Conservation (phyloP, 2,113 vertebrate species). For the Ptilonorhynchus violaceus region DNA sequence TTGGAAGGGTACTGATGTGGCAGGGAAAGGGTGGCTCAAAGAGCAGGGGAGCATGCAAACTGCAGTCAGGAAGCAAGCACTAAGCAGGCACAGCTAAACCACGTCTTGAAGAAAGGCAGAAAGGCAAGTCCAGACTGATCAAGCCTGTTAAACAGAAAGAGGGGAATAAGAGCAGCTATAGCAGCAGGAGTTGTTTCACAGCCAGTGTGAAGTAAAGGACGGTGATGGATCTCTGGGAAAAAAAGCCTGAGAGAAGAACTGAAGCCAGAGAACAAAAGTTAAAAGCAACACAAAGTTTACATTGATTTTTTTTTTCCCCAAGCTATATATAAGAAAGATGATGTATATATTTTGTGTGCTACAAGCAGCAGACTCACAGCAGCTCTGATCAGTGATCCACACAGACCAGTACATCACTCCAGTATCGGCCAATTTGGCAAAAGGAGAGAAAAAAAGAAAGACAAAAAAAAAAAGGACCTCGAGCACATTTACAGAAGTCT, state of each 20-base stretch:
- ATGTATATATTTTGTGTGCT: not conserved
- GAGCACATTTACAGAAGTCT: not conserved
- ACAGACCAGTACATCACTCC: not conserved
- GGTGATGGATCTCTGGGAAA: not conserved
- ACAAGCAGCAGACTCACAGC: not conserved
- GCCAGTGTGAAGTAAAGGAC: not conserved
- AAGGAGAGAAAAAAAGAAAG: not conserved
- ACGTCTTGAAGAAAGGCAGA: not conserved
- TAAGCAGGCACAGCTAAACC: not conserved
- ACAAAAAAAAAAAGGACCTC: not conserved
- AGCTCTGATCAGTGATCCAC: not conserved
- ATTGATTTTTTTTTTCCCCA: not conserved
- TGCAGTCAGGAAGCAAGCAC: not conserved
- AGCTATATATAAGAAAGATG: not conserved
- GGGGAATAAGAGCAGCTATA: not conserved
- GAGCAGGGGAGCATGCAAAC: not conserved
- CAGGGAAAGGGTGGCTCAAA: not conserved
- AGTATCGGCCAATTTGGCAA: not conserved
- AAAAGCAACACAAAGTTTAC: not conserved
- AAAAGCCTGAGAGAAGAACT: not conserved
- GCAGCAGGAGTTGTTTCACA: slow-evolving; percentile 11
- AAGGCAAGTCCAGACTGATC: slow-evolving; percentile 39
- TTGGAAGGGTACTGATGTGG: not conserved
- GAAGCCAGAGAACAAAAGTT: slow-evolving; percentile 17
- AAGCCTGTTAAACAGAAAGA: not conserved